A percentile compares a stretch with the other conserved stretches of the same genome.
These are phyloP conservation scores for Drosophila mimetica DNA, from an alignment of 2,888 invertebrate genomes.

Conservation along the genomic window DNA sequence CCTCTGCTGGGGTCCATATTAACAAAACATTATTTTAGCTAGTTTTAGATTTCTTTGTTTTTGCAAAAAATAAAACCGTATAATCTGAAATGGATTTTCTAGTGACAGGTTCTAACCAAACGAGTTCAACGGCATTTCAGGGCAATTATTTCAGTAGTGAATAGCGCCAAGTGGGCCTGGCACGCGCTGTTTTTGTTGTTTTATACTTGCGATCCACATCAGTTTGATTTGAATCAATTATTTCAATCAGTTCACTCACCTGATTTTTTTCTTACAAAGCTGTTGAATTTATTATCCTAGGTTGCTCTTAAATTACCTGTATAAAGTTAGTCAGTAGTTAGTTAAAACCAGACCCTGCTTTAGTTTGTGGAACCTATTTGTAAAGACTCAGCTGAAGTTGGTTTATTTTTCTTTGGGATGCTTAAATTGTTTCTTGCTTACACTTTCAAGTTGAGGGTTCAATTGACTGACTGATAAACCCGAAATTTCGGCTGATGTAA, in stretches of 20 bases:
- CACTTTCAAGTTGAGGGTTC: constrained; percentile 18
- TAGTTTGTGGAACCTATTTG: constrained; percentile 2
- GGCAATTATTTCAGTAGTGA: constrained; percentile 66
- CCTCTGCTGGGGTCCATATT: constrained; percentile 40
- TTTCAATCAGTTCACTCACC: constrained; percentile 29
- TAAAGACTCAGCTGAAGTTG: neutral
- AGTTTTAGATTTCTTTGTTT: constrained; percentile 34
- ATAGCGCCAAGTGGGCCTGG: constrained; percentile 41
- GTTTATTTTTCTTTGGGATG: neutral
- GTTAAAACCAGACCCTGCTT: too few relatives aligned
- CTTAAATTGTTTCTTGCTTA: neutral
- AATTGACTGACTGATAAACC: constrained; percentile 18
- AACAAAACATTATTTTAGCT: constrained; percentile 36
- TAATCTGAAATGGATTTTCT: constrained; percentile 45
- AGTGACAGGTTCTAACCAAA: constrained; percentile 69
- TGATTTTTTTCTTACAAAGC: neutral
- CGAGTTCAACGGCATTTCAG: constrained; percentile 75
- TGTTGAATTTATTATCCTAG: too few relatives aligned
- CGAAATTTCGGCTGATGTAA: constrained; percentile 24
- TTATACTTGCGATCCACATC: constrained; percentile 14
- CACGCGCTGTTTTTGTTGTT: constrained; percentile 26
- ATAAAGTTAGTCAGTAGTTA: neutral
- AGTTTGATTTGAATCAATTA: constrained; percentile 8
- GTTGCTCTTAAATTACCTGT: neutral
- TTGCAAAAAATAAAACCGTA: constrained; percentile 39